These are phyloP conservation scores for Mus pahari DNA, from an alignment of 2,113 vertebrate genomes.

Conservation along the genomic window DNA sequence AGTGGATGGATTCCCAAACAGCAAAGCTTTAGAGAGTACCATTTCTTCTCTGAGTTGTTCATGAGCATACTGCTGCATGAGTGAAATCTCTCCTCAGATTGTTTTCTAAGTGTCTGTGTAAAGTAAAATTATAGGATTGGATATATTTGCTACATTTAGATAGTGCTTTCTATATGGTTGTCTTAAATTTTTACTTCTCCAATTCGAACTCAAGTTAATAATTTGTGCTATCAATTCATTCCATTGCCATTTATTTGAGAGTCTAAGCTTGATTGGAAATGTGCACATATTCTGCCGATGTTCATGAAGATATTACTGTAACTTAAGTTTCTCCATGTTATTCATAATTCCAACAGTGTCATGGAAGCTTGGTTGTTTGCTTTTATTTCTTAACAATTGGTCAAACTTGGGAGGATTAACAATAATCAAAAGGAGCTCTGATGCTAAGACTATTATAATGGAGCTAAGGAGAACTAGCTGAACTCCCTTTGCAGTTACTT, in stretches of 20 bases:
- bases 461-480: not conserved
- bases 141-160: constrained; percentile 20
- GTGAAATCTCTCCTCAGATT: constrained; percentile 61
- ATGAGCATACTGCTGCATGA: constrained; percentile 55
- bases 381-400: not conserved
- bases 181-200: not conserved
- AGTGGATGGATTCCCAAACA: constrained; percentile 63
- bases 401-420: not conserved
- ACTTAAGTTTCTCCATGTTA: not conserved
- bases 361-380: not conserved
- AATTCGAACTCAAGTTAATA: not conserved
- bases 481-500: not conserved
- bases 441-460: not conserved
- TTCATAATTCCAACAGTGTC: not conserved
- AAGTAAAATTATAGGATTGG: constrained; percentile 50
- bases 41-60: constrained; percentile 62
- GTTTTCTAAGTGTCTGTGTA: constrained; percentile 49
- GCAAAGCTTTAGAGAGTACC: constrained; percentile 54
- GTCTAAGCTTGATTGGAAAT: not conserved
- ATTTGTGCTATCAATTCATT: not conserved
- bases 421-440: too few species aligned
- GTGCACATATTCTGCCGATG: not conserved
- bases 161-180: not conserved
- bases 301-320: not conserved
- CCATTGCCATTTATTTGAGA: not conserved